A percentile compares a stretch with the other conserved stretches of the same genome.
These are phyloP conservation scores for Micropoecilia bifurca DNA, from an alignment of 2,797 vertebrate species.

Conservation along the genomic window DNA sequence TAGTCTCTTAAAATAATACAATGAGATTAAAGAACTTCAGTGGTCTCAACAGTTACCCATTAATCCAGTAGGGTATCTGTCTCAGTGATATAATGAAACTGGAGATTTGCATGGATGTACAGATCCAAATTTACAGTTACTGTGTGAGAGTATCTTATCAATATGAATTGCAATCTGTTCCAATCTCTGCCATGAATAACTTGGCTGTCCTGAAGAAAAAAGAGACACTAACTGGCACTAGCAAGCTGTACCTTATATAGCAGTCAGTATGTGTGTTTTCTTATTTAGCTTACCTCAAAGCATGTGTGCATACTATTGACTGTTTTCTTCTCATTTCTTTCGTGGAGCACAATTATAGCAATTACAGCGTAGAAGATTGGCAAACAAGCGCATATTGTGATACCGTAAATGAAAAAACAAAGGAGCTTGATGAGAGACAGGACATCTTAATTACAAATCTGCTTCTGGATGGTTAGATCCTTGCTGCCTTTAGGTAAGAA, in stretches of 20 bases:
- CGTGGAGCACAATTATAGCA: slow-evolving; percentile 73
- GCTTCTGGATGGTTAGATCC: slow-evolving; percentile 61
- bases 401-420: slow-evolving; percentile 69
- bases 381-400: slow-evolving; percentile 58
- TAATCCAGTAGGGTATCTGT: neutral
- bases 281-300: slow-evolving; percentile 61
- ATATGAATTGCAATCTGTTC: neutral
- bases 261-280: slow-evolving; percentile 22
- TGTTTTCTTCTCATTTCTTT: slow-evolving; percentile 63
- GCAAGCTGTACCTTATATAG: neutral
- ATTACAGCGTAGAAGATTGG: slow-evolving; percentile 68
- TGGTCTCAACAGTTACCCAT: neutral
- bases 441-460: slow-evolving; percentile 82
- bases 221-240: neutral
- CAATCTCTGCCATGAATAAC: neutral
- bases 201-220: neutral
- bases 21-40: neutral
- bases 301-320: slow-evolving; percentile 29
- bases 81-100: neutral
- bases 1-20: neutral
- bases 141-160: neutral
- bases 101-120: neutral
- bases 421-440: slow-evolving; percentile 71
- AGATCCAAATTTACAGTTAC: neutral
- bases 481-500: slow-evolving; percentile 59